Base-by-base conservation (phyloP, 2,888 invertebrate genomes). In the Cephus pygmeus region DNA sequence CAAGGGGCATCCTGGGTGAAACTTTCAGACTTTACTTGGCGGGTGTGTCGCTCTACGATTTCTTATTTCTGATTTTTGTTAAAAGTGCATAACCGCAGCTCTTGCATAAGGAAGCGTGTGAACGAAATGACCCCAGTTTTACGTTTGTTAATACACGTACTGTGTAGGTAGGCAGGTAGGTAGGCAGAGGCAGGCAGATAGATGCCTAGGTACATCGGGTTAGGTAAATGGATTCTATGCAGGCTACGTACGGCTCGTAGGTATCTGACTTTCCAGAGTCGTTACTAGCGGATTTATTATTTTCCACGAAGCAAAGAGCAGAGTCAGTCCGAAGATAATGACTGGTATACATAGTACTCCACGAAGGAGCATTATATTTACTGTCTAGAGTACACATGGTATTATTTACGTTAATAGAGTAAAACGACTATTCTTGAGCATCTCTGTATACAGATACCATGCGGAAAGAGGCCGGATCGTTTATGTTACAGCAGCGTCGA, bases 71-170 rank as follows among this genome's bases (percentile, higher is more conserved):
- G 15, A 56, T 23, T 56, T 56, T 56, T 56, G 15, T 23, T 56
- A 6, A 56, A 56, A 56, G 9, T 56, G 23, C 56, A 56, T 56
- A 56, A 56, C 23, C 56, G 2, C 56, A 56, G 56, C 56, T 56
- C 56, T 88, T 87, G 84, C 87, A 83, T 84, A 87, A 88, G 83
- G 82, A 79, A 89, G 85, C 89, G 89, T 88, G 89, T 86, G 89
- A 89, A 88, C 85, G 86, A 76, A 84, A 83, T 83, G 89, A 89
- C 89, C 88, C 88, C 85, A 81, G 77, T 31, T 71, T 33, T 71
- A 71, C 31, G 71, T 71, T 33, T 71, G 71, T 71, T 33, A 31
- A 33, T 71, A 71, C 71, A 71, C 9, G 34, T 71, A 34, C 33
- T 15, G 71, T 31, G 71, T 71, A 71, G 56, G 56, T 56, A 56